These are phyloP conservation scores for Caprella mutica DNA, from an alignment of 2,888 invertebrate species.

Conservation along the genomic window DNA sequence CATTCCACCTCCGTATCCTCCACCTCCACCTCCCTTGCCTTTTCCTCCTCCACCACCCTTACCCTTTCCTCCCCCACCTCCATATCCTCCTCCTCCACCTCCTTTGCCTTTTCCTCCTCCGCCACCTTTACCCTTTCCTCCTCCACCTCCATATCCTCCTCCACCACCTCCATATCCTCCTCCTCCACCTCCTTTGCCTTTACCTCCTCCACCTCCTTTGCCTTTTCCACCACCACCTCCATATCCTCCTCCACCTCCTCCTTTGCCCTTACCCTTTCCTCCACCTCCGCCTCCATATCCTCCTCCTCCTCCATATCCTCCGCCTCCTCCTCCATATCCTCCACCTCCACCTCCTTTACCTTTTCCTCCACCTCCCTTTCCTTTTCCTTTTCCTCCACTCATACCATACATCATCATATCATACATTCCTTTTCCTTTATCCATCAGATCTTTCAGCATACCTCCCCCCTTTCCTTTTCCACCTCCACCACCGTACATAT, in stretches of 20 bases:
- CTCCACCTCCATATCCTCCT: conserved; percentile 11
- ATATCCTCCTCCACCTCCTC: conserved; percentile 1
- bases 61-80: neutral
- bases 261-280: neutral
- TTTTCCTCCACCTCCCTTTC: neutral
- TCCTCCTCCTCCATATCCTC: neutral
- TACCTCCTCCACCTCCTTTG: conserved; percentile 9
- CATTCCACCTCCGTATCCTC: neutral
- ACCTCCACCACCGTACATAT: neutral
- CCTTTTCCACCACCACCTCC: neutral
- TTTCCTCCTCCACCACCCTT: neutral
- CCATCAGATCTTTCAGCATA: conserved; percentile 7
- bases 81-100: conserved; percentile 2
- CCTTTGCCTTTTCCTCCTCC: neutral
- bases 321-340: neutral
- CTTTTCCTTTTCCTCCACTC: neutral
- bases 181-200: neutral
- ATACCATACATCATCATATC: too few species aligned
- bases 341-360: neutral
- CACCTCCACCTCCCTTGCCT: neutral
- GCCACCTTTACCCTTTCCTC: neutral
- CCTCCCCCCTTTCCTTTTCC: neutral
- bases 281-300: conserved; percentile 1
- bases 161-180: conserved; percentile 7
- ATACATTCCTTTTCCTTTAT: too few species aligned